phyloP scores from a whole-genome alignment of 1,140 invertebrate genomes.

The Aphidius gifuensis region DNA sequence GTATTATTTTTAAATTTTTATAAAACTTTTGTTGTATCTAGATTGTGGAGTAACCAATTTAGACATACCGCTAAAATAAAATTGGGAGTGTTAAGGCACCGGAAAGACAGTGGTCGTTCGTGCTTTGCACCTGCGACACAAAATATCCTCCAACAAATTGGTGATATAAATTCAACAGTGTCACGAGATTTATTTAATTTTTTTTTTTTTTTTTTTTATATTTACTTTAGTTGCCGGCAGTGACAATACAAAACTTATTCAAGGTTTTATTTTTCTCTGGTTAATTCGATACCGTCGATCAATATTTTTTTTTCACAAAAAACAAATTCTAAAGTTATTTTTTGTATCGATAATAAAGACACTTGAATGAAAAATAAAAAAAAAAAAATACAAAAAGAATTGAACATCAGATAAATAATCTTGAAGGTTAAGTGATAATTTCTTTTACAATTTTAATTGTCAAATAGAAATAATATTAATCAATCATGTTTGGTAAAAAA shows the following conservation, averaged over 20 bases:
- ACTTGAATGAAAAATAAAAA: neutral
- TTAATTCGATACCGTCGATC: slow-evolving; percentile 20
- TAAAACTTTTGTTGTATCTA: slow-evolving; percentile 34
- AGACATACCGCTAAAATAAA: slow-evolving; percentile 43
- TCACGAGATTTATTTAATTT: slow-evolving; percentile 20
- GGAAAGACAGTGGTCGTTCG: slow-evolving; percentile 23
- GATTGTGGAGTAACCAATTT: slow-evolving; percentile 42
- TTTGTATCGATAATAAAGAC: no score
- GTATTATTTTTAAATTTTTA: slow-evolving; percentile 20
- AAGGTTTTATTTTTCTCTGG: slow-evolving; percentile 14
- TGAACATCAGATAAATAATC: no score
- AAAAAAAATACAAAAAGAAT: no score
- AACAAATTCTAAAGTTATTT: no score
- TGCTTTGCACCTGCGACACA: slow-evolving; percentile 32
- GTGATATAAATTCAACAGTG: slow-evolving; percentile 46
- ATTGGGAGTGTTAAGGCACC: slow-evolving; percentile 29
- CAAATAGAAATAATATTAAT: neutral
- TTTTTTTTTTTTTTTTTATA: slow-evolving; percentile 8
- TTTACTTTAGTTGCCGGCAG: neutral
- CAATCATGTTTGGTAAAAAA: slow-evolving; percentile 15
- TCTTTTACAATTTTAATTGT: neutral
- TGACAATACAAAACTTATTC: no score
- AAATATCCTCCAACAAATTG: slow-evolving; percentile 40
- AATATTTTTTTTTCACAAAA: neutral
- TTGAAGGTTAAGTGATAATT: no score